These are phyloP conservation scores for Lepus timidus DNA, from an alignment of 2,113 vertebrate species.

Conservation along the genomic window DNA sequence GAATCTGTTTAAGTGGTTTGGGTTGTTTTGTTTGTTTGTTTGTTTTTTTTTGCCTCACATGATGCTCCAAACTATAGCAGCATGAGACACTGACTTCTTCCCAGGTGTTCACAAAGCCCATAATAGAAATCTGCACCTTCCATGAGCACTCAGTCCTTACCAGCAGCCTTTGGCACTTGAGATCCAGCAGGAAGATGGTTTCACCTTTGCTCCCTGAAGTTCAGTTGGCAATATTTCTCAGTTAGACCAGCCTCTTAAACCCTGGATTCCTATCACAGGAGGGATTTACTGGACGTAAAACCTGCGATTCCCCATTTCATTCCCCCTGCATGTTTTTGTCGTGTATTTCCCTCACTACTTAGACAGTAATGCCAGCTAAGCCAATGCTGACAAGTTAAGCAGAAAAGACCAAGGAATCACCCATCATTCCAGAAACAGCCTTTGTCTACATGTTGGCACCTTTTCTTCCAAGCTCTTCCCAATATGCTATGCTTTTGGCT, in stretches of 20 bases:
- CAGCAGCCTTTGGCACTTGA: background rate
- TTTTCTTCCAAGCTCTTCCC: background rate
- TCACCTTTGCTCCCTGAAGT: background rate
- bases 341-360: background rate
- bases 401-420: conserved; percentile 21
- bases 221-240: background rate
- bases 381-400: background rate
- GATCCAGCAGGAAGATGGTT: background rate
- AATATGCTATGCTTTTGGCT: background rate
- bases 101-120: background rate
- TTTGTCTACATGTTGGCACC: background rate
- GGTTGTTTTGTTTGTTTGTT: too few relatives aligned
- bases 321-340: background rate
- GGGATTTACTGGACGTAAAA: background rate
- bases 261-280: background rate
- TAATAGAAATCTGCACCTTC: background rate
- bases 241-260: background rate
- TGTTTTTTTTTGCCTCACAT: background rate
- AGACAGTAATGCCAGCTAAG: background rate
- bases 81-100: background rate
- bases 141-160: background rate
- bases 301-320: background rate
- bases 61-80: background rate
- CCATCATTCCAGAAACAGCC: background rate
- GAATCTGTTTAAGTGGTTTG: background rate